Conservation (phyloP, 2,113 vertebrate species). For the Cygnus atratus region DNA sequence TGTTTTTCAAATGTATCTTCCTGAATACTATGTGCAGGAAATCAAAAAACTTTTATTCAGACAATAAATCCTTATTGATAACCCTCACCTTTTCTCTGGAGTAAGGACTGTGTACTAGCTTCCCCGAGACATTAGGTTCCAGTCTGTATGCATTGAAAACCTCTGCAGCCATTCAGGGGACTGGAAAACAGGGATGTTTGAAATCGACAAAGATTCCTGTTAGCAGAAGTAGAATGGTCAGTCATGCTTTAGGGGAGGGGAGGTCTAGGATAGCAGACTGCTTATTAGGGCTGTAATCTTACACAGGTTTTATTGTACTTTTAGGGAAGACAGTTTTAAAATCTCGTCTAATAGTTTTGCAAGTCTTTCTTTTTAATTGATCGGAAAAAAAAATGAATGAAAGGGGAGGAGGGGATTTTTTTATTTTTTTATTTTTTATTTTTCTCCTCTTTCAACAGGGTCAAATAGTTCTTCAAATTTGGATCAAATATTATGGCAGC, state of each 20-base stretch:
- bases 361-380: neutral
- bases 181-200: neutral
- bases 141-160: neutral
- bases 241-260: neutral
- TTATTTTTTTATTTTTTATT: neutral
- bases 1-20: neutral
- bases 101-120: neutral
- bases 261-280: neutral
- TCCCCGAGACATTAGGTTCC: neutral
- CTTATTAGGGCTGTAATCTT: fast-evolving
- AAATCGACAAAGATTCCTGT: neutral
- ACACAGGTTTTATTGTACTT: neutral
- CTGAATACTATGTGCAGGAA: neutral
- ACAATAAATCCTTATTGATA: neutral
- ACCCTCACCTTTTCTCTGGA: neutral
- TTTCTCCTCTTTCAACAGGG: neutral
- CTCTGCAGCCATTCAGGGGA: neutral
- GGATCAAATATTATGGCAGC: neutral
- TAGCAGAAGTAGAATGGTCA: neutral
- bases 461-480: neutral
- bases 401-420: fast-evolving
- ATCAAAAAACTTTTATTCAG: neutral
- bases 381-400: neutral
- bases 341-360: neutral
- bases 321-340: neutral